Conservation (phyloP, 23 tunicate genomes). For the Styela plicata region DNA sequence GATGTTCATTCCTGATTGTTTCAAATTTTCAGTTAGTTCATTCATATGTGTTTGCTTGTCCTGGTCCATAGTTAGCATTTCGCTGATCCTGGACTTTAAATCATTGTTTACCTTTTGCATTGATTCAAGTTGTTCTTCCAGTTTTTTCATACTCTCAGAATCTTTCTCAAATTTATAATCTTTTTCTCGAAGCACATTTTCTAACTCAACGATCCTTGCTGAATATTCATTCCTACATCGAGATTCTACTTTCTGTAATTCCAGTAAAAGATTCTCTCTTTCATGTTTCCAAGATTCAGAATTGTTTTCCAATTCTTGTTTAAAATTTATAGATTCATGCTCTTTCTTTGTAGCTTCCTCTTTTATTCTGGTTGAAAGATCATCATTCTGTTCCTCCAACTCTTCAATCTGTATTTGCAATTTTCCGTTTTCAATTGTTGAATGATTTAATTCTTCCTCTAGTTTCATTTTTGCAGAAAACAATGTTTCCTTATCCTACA, state of each 20-base stretch:
- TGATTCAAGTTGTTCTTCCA: background rate
- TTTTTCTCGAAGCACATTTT: background rate
- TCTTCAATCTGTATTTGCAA: background rate
- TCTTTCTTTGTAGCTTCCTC: background rate
- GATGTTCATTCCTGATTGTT: background rate
- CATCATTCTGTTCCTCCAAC: background rate
- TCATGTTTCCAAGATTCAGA: constrained; percentile 6
- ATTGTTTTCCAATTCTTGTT: background rate
- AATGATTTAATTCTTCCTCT: background rate
- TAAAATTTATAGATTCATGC: background rate
- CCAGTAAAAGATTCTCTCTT: constrained; percentile 3
- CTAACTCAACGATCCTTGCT: background rate
- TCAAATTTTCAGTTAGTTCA: background rate
- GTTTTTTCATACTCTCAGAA: background rate
- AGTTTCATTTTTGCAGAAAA: background rate
- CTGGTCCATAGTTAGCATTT: background rate
- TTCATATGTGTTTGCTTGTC: background rate
- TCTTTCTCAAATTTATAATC: background rate
- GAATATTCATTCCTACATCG: constrained; percentile 2
- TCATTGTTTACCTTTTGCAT: background rate
- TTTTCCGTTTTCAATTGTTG: background rate
- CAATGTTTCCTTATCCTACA: background rate
- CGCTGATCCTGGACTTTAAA: background rate
- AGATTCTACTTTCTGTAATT: constrained; percentile 6
- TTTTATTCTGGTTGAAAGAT: background rate